Evolutionary conservation across 2,113 vertebrate species (phyloP).

Genomic region (Oenanthe oenanthe): DNA sequence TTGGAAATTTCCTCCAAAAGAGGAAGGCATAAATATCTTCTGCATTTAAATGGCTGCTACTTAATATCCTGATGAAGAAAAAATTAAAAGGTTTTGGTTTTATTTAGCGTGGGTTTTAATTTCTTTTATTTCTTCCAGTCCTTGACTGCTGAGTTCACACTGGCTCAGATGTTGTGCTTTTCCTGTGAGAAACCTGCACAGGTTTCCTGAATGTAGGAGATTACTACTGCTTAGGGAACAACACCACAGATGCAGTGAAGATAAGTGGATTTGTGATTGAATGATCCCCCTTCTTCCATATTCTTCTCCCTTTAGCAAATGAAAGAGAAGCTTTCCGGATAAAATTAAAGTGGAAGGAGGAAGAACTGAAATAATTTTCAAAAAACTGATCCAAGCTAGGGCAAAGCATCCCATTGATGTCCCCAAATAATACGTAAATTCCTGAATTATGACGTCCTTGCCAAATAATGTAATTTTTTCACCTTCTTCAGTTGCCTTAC

Average conservation of each 20-base stretch:
- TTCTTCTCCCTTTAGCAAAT: constrained; percentile 12
- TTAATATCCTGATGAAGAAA: neutral
- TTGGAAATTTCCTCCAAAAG: constrained; percentile 10
- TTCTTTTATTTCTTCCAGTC: neutral
- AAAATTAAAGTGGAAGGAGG: neutral
- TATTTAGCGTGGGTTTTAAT: neutral
- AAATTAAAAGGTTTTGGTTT: neutral
- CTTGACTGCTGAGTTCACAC: neutral
- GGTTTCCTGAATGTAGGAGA: neutral
- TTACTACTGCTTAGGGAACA: neutral
- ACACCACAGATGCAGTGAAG: constrained; percentile 8
- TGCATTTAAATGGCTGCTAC: constrained; percentile 1
- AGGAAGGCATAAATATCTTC: neutral
- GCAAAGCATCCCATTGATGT: neutral
- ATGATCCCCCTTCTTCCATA: neutral
- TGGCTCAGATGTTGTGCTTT: neutral
- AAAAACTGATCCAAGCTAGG: neutral
- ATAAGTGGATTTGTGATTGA: constrained; percentile 35
- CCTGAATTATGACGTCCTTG: neutral
- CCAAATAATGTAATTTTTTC: neutral
- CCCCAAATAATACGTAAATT: neutral
- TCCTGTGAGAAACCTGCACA: constrained; percentile 5
- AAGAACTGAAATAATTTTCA: neutral
- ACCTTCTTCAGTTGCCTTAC: neutral
- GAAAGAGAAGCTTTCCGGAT: neutral